Evolutionary conservation across 2,888 invertebrate species (phyloP), one percentile per base, ranked within the genome.

Genomic region (Aphodius sticticus): DNA sequence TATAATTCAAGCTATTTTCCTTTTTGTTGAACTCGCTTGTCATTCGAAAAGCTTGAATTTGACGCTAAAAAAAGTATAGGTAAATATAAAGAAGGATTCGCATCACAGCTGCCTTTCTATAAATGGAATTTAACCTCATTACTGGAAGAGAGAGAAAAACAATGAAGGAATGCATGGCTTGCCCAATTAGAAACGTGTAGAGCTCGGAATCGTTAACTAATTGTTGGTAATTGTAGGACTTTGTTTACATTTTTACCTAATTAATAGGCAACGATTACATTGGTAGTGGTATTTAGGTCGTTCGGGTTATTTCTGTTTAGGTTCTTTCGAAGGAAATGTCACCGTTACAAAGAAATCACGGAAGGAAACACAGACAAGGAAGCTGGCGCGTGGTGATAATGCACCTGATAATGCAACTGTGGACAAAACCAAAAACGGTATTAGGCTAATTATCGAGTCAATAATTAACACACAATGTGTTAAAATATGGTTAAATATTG

Each of bases 71-170:
- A 53, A 53, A 12, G 12, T 12, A 3, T 53, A 53, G 53, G 12
- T 53, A 9, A 53, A 9, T 53, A 53, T 2, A 5, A 53, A 53
- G 53, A 53, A 53, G 53, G 7, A 53, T 53, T 53, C 53, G 53
- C 53, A 53, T 53, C 12, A 53, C 53, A 53, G 53, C 53, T 53
- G 53, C 53, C 53, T 7, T 53, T 53, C 53, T 53, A 53, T 53
- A 53, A 53, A 53, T 53, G 53, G 53, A 53, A 53, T 53, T 53
- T 53, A 53, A 53, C 53, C 53, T 53, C 53, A 53, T 53, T 53
- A 53, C 53, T 53, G 2, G 53, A 53, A 53, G 53, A 53, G 53
- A 9, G 53, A 53, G 53, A 53, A 12, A 53, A 53, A 53, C 53
- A 53, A 53, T 53, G 53, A 53, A 7, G 53, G 53, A 53, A 53